Percentiles rank a stretch among this genome's conserved stretches.
Conservation (phyloP, 1,140 invertebrate species). For the Bombus difficillimus region DNA sequence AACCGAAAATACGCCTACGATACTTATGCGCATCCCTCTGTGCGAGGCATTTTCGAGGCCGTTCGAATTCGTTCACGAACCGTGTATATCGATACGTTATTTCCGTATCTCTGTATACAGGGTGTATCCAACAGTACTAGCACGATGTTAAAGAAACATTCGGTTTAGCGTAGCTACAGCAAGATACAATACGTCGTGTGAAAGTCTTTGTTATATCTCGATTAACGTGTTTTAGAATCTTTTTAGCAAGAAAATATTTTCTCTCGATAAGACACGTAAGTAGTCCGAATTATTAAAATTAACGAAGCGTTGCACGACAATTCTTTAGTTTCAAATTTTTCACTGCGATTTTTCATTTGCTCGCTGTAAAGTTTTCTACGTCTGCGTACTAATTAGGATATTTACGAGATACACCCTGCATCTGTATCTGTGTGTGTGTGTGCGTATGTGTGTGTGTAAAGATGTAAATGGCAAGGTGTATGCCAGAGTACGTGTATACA, state of each 20-base stretch:
- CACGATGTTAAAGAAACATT: background rate
- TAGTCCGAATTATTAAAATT: too few relatives aligned
- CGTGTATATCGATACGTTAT: slow-evolving; percentile 34
- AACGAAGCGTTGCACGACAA: too few relatives aligned
- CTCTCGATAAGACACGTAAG: too few relatives aligned
- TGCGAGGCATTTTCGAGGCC: slow-evolving; percentile 5
- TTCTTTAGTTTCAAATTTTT: too few relatives aligned
- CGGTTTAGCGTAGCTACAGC: background rate
- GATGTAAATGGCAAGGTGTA: background rate
- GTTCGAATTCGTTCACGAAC: slow-evolving; percentile 30
- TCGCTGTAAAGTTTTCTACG: too few relatives aligned
- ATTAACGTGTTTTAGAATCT: too few relatives aligned
- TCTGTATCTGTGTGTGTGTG: too few relatives aligned
- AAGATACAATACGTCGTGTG: rapidly evolving
- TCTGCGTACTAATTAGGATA: background rate
- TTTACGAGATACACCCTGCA: background rate
- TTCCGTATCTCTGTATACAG: background rate
- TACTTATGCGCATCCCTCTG: slow-evolving; percentile 16
- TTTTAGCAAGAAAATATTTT: too few relatives aligned
- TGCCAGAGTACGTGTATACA: background rate
- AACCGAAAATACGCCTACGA: slow-evolving; percentile 11
- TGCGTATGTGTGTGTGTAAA: too few relatives aligned
- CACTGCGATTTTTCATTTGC: too few relatives aligned
- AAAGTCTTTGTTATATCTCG: too few relatives aligned
- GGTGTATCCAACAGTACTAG: background rate